Evolutionary conservation across 2,113 vertebrate species (phyloP), one percentile per base, ranked within the genome.

Genomic region (Oreotrochilus melanogaster): DNA sequence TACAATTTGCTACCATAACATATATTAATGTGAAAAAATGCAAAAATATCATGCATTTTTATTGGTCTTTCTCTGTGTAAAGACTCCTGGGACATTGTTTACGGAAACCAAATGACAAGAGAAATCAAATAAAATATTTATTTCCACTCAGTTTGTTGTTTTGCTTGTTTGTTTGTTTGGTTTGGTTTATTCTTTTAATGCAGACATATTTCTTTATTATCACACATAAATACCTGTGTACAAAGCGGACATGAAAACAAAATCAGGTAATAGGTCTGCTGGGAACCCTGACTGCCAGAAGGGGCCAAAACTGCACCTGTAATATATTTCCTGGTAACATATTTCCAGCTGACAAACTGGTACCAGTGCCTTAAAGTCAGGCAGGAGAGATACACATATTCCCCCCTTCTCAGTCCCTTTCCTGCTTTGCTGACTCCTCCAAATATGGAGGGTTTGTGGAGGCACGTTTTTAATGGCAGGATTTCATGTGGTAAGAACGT

Each of bases 401-500:
- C 33, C 31, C 16, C 22, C 7, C 89, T 93, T 85, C 25, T 12
- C 43, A 43, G n/a, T 71, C 50, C 8, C 61, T 89, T 96, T 89
- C 84, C 67, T 92, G 27, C 28, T 53, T 92, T 37, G 23, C 43
- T 92, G 48, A 56, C 65, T 92, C 88, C 11, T 39, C 39, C 39
- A 39, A 82, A 37, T 64, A 21, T 8, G 30, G 86, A 89, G 70
- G 74, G 94, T 93, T 93, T 92, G 66, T 47, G 64, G 39, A 72
- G 28, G 66, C 87, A 88, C 57, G 73, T 91, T 95, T 89, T 97
- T 84, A 92, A 88, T 66, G 78, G 75, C 92, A 93, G 57, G 39
- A 84, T 93, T 97, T 97, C 82, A 91, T 86, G 83, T 73, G 53
- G 56, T 96, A 92, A 84, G 79, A 96, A 83, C 50, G 3, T 45